These are phyloP conservation scores for Sciaenops ocellatus DNA, from an alignment of 2,797 vertebrate species.

Conservation along the genomic window DNA sequence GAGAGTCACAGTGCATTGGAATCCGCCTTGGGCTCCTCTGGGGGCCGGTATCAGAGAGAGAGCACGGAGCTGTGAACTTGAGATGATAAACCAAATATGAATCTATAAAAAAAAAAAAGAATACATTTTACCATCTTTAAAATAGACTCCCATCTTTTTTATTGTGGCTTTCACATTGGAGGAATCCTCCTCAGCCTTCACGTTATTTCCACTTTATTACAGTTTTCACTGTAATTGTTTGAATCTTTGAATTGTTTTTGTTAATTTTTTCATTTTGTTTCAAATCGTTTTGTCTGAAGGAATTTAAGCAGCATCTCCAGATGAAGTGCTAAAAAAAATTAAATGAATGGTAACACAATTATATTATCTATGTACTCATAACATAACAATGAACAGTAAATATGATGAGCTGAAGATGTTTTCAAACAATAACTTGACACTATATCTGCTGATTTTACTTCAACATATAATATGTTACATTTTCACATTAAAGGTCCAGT, in stretches of 20 bases:
- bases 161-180: constrained; percentile 33
- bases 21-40: constrained; percentile 62
- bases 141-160: constrained; percentile 42
- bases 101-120: constrained; percentile 46
- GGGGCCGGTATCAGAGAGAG: constrained; percentile 49
- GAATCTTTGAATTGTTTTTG: neutral
- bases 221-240: constrained; percentile 1
- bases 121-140: constrained; percentile 53
- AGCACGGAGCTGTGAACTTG: constrained; percentile 58
- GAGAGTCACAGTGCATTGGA: constrained; percentile 65
- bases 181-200: constrained; percentile 17
- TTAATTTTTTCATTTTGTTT: neutral
- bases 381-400: no score
- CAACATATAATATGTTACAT: no score
- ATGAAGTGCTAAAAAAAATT: neutral
- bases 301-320: neutral
- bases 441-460: neutral
- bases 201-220: neutral
- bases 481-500: no score
- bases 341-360: neutral
- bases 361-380: no score
- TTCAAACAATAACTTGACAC: neutral
- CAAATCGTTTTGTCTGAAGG: neutral
- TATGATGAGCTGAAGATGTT: no score
- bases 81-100: constrained; percentile 66